Evolutionary conservation across 2,888 invertebrate species (phyloP), one percentile per base, ranked within the genome.

Genomic region (Melanostoma scalare): DNA sequence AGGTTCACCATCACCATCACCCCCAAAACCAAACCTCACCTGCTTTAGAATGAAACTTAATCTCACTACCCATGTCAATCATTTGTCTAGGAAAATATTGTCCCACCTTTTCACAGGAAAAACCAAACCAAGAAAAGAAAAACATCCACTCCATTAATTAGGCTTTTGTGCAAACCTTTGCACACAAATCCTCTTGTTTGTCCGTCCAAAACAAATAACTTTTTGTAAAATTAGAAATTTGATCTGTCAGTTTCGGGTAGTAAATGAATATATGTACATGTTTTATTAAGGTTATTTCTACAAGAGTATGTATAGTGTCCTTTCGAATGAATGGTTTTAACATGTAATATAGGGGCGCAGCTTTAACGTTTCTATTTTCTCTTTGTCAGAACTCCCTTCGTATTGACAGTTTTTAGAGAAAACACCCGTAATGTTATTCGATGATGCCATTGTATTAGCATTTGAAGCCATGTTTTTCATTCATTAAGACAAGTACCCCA

Each of bases 401-500:
- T 46, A 10, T 46, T 10, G 44, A 46, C 4, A 46, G 6, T 46
- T 10, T 1, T 46, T n/a, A 10, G 10, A 10, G 3, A 10, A 46
- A 46, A 6, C 42, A n/a, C 53, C 63, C 65, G n/a, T 58, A 5
- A n/a, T 63, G 48, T 10, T 40, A 76, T 71, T 63, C 42, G 31
- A 75, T 71, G 65, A 77, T 68, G 63, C 40, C 58, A 52, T 63
- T 73, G 72, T 10, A 10, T 10, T 10, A 46, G 44, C 69, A 48
- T 63, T 61, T 33, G 9, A 71, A 44, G 65, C 30, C 74, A 48
- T 84, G 84, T 74, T 20, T 20, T 20, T 1, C 84, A 75, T 79
- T 84, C 84, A 84, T 84, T 84, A 79, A 46, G 69, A 68, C 78
- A 84, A 84, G 79, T 78, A 79, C 55, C 84, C 50, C 74, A 75